Base-by-base conservation (phyloP, 1,140 invertebrate genomes). In the Drosophila hydei region DNA sequence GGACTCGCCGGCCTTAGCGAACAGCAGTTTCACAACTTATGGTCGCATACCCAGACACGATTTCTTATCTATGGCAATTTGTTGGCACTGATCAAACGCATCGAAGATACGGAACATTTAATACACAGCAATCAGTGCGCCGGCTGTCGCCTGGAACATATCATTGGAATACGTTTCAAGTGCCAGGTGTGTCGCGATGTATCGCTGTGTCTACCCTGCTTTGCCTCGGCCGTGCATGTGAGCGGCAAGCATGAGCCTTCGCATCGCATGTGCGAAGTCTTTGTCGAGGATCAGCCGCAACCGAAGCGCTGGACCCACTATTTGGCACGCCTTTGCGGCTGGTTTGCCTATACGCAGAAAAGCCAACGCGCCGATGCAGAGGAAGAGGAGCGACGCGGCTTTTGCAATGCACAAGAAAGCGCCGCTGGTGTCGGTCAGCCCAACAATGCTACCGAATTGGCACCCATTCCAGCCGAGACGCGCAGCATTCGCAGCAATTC, bases 221-320 rank as follows among this genome's bases (percentile, higher is more conserved):
- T 91, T 51, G 79, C 90, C 0, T 77, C 64, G 8, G 89, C 90
- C 8, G 70, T 51, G 33, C 61, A 18, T 3, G 56, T 69, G 0
- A 72, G 50, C 5, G 75, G 76, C 23, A 88, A 84, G 23, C 91
- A 91, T 55, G 75, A 75, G 36, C 40, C 62, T 0, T 62, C 75
- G 2, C 91, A 91, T 75, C 84, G 89, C 3, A 87, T 91, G 83
- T 91, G 77, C 62, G 91, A 91, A 61, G 84, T 91, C 1, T 90
- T 89, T 23, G 73, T 70, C 0, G 89, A 91, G 75, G 90, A 91
- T 79, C 67, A 73, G 42, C 68, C 79, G 47, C 62, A 67, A 19
- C 36, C 79, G 0, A 64, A 81, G 42, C 67, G 78, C 21, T 89
- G 83, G 77, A 77, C 85, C 0, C 56, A 79, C 38, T 80, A 78